Base-by-base conservation (phyloP, 2,113 vertebrate species). In the Microtus montanus region DNA sequence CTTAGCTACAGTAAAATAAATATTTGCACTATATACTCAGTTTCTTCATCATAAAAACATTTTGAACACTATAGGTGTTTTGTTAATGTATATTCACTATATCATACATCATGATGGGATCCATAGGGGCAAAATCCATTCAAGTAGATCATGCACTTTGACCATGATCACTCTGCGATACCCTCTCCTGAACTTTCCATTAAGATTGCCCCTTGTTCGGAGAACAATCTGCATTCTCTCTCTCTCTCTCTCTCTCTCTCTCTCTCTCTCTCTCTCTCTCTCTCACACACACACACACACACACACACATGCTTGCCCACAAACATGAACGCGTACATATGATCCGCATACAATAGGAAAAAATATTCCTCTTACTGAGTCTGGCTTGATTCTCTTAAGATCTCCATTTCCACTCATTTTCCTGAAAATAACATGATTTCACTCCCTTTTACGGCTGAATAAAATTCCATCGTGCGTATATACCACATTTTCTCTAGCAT, bases 1-100 rank as follows among this genome's bases (percentile, higher is more conserved):
- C 0, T 61, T 95, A 63, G 4, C 47, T 68, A 71, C 49, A 93
- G 24, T 75, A 17, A 38, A 89, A 88, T 85, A 95, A 63, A 41
- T 87, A 77, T 77, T 26, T 94, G 14, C 3, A 9, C 6, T 92
- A 73, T 52, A 15, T 78, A 87, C 75, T 89, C 15, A 91, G 3
- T 91, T 96, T 89, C 15, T 89, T 73, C 87, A 61, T 8, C n/a
- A 92, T 91, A 95, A 89, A 95, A 90, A 85, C 12, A 92, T n/a
- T 88, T 63, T 92, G 20, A 82, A 54, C 82, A 63, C 14, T 78
- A 1, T 44, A 91, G 30, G 15, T 82, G 22, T 88, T 85, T 71
- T 70, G n/a, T 52, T 71, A 70, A 22, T n/a, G 2, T 71, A 26
- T 10, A 71, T 38, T 71, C 66, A 71, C 61, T 85, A 41, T 30